Evolutionary conservation across 2,888 invertebrate genomes (phyloP).

Genomic region (Deilephila porcellus): DNA sequence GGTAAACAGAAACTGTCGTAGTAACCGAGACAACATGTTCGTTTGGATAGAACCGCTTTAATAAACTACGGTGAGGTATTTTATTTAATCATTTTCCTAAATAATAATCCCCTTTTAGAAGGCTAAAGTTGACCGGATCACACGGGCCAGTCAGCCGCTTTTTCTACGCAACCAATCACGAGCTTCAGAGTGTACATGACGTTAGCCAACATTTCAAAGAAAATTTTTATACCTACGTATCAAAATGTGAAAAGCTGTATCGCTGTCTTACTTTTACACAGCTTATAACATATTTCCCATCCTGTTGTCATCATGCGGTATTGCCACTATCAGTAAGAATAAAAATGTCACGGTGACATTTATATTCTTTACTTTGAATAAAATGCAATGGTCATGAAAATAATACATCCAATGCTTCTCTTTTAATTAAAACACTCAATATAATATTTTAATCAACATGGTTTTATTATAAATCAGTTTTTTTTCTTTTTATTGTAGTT

Average conservation of each 20-base stretch:
- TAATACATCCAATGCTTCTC: background rate
- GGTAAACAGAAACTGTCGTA: constrained; percentile 69
- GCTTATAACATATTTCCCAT: constrained; percentile 26
- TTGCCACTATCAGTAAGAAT: too few species aligned
- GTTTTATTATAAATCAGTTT: too few species aligned
- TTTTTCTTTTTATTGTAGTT: too few species aligned
- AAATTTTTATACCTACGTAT: constrained; percentile 37
- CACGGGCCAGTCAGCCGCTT: constrained; percentile 74
- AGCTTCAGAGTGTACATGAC: constrained; percentile 70
- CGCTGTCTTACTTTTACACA: background rate
- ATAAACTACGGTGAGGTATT: constrained; percentile 39
- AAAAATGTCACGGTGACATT: background rate
- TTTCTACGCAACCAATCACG: constrained; percentile 75
- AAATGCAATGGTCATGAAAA: background rate
- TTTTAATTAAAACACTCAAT: too few species aligned
- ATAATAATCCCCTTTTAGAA: constrained; percentile 38
- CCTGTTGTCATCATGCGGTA: constrained; percentile 5
- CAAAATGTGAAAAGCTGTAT: constrained; percentile 10
- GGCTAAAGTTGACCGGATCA: constrained; percentile 47
- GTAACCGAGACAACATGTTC: constrained; percentile 71
- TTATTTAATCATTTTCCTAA: constrained; percentile 68
- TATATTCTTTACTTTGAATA: background rate
- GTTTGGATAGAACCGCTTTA: constrained; percentile 4
- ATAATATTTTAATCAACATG: too few species aligned
- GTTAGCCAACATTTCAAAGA: constrained; percentile 59